A percentile compares a stretch with the other conserved stretches of the same genome.
phyloP scores from a whole-genome alignment of 2,113 vertebrate genomes.

The Spheniscus mendiculus region DNA sequence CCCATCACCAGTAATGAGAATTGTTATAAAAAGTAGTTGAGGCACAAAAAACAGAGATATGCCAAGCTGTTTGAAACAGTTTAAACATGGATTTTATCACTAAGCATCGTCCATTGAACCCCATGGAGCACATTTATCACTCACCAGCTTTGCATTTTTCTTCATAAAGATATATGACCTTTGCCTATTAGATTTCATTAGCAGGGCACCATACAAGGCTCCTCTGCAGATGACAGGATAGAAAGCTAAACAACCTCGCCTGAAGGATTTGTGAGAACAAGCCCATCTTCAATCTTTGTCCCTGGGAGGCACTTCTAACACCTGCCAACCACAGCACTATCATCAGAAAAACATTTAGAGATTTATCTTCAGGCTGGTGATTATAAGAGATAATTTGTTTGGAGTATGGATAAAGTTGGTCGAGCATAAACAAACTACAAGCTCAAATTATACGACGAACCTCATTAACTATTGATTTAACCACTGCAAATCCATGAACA shows the following conservation, averaged over 20 bases:
- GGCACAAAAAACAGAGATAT: conserved; percentile 45
- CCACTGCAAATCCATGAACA: conserved; percentile 71
- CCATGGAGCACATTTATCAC: conserved; percentile 80
- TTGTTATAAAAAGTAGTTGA: conserved; percentile 21
- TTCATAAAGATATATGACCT: conserved; percentile 87
- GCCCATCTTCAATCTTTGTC: conserved; percentile 97
- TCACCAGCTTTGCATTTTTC: conserved; percentile 79
- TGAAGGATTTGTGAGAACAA: conserved; percentile 82
- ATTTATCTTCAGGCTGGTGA: conserved; percentile 99
- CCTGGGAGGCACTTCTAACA: conserved; percentile 98
- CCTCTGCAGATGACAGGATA: conserved; percentile 78
- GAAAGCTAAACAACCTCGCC: conserved; percentile 85
- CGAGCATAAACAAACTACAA: conserved; percentile 99
- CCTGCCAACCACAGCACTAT: conserved; percentile 97
- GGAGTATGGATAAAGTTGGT: conserved; percentile 97
- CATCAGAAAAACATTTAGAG: conserved; percentile 99
- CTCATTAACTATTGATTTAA: conserved; percentile 93
- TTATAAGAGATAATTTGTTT: conserved; percentile 99
- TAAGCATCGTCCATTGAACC: conserved; percentile 74
- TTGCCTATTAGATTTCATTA: conserved; percentile 88
- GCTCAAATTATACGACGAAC: conserved; percentile 91
- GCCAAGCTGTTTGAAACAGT: conserved; percentile 49
- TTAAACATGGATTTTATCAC: conserved; percentile 75
- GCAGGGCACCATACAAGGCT: conserved; percentile 84
- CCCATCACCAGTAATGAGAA: conserved; percentile 24